Base-by-base conservation (phyloP, 1,140 invertebrate species). In the Parapsyche elsis region DNA sequence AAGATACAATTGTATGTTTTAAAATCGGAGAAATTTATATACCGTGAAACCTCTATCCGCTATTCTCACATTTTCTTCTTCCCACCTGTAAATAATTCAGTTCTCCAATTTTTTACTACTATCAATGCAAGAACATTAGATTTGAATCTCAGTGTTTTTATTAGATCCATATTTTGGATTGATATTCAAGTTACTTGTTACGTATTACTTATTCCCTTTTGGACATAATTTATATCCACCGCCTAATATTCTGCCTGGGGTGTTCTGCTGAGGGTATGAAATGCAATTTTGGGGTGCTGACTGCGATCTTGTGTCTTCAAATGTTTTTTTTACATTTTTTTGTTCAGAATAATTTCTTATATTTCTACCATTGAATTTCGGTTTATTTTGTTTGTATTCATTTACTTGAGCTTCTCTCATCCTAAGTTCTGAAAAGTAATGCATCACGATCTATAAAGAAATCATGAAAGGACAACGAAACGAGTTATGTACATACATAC, bases 371-470 rank as follows among this genome's bases (percentile, higher is more conserved):
- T 61, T 61, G 2, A 12, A 26, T 26, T 61, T 46, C 76, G 59
- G 24, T 46, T 45, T 30, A 77, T 67, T 24, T 26, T 78, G 74
- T 59, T 79, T 79, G 26, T 70, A 76, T 59, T 81, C 71, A 5
- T 26, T 24, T 12, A 80, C 21, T 61, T 80, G 81, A 14, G 61
- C 24, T n/a, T 82, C 78, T 45, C 75, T 46, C 73, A 82, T 82
- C 19, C 57, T 23, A 10, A 82, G 59, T 64, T 82, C 81, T 82
- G 24, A 71, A 44, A 49, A 49, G 45, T 45, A 53, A 57, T 16
- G 19, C 19, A 49, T 23, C n/a, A 38, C 24, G 26, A 30, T n/a
- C 26, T n/a, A 71, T 30, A 26, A 49, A 53, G n/a, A n/a, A n/a
- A n/a, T n/a, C 30, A 12, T 9, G 5, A 78, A 67, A 75, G 9